phyloP scores from a whole-genome alignment of 1,140 invertebrate species.

The Neodiprion virginianus region DNA sequence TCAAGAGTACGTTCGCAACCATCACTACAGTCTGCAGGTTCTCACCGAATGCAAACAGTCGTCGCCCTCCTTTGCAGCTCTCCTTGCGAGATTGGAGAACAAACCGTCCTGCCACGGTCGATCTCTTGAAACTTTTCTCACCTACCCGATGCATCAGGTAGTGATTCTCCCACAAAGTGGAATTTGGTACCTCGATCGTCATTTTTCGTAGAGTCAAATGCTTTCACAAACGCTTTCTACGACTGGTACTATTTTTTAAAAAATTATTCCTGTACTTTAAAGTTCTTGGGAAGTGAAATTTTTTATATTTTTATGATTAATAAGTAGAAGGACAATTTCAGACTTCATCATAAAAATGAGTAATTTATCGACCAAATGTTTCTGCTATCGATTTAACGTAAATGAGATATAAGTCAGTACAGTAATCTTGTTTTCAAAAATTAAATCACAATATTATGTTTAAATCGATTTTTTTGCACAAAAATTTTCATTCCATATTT shows the following conservation, averaged over 20 bases:
- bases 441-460: no score
- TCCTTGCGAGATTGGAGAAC: slow-evolving; percentile 85
- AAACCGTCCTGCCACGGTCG: slow-evolving; percentile 86
- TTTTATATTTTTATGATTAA: no score
- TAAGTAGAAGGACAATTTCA: no score
- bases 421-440: no score
- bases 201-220: neutral
- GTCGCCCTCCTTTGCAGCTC: slow-evolving; percentile 77
- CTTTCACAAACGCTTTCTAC: neutral
- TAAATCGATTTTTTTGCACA: no score
- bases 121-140: slow-evolving; percentile 88
- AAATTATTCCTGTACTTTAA: no score
- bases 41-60: slow-evolving; percentile 92
- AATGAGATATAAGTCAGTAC: no score
- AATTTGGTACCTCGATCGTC: neutral
- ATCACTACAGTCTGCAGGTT: slow-evolving; percentile 94
- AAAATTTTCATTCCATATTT: no score
- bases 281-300: neutral
- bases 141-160: slow-evolving; percentile 96
- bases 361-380: no score
- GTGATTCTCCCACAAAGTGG: slow-evolving; percentile 11
- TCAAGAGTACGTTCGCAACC: slow-evolving; percentile 93
- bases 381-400: no score
- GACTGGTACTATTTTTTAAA: no score
- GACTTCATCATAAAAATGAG: no score